Conservation (phyloP, 2,888 invertebrate species). For the Pyrrhosoma nymphula region DNA sequence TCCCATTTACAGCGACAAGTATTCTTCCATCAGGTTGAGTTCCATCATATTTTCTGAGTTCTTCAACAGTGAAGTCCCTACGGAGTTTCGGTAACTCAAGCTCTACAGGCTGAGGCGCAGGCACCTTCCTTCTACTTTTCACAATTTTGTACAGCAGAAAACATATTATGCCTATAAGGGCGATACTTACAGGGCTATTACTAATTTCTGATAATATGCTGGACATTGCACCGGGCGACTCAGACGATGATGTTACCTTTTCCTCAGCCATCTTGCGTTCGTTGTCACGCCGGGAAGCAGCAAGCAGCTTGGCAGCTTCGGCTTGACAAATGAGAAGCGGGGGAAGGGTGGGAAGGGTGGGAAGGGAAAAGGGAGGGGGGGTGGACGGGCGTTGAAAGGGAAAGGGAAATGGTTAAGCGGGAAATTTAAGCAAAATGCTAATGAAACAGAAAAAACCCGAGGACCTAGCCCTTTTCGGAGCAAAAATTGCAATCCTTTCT, state of each 20-base stretch:
- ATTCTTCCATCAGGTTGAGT: slow-evolving; percentile 92
- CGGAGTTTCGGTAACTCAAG: slow-evolving; percentile 90
- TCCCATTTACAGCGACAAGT: slow-evolving; percentile 95
- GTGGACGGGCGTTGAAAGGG: neutral
- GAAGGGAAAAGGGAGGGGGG: neutral
- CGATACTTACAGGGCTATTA: slow-evolving; percentile 86
- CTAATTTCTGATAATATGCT: slow-evolving; percentile 80
- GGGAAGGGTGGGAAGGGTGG: neutral
- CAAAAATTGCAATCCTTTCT: too few species aligned
- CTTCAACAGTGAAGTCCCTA: slow-evolving; percentile 92
- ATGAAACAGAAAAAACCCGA: too few species aligned
- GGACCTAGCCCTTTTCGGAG: too few species aligned
- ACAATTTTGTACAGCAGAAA: slow-evolving; percentile 88
- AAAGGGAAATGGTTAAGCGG: slow-evolving; percentile 25
- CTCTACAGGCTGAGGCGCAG: slow-evolving; percentile 77
- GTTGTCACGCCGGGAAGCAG: slow-evolving; percentile 57
- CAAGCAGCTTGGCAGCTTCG: neutral
- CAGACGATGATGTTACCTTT: neutral
- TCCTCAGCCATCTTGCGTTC: slow-evolving; percentile 65
- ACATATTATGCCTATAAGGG: slow-evolving; percentile 84
- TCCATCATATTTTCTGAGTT: slow-evolving; percentile 93
- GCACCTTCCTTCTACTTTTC: slow-evolving; percentile 77
- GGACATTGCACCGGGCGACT: slow-evolving; percentile 19
- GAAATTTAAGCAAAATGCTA: slow-evolving; percentile 19
- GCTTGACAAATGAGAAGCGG: slow-evolving; percentile 41